Evolutionary conservation across 2,113 vertebrate genomes (phyloP).

Genomic region (Mionectes macconnelli): DNA sequence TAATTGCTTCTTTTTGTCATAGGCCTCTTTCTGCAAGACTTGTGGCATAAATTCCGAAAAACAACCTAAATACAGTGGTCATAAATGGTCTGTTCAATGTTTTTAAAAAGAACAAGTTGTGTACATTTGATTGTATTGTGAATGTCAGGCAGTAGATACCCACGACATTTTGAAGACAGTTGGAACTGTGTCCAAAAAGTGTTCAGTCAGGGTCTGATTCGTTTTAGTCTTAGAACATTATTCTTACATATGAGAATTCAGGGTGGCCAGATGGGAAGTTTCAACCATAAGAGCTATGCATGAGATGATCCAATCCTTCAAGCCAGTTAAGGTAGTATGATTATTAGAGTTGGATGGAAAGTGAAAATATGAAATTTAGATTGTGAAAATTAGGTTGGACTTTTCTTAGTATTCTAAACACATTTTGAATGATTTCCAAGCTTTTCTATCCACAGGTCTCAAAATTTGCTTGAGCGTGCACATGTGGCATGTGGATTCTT

Average conservation of each 20-base stretch:
- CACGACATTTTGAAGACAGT: not conserved
- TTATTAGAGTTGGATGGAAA: not conserved
- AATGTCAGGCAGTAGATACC: not conserved
- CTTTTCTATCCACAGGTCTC: not conserved
- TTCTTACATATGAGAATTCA: not conserved
- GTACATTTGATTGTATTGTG: not conserved
- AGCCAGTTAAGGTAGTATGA: not conserved
- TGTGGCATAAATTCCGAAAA: not conserved
- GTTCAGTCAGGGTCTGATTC: not conserved
- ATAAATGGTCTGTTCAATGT: not conserved
- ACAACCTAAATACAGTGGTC: not conserved
- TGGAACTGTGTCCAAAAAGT: not conserved
- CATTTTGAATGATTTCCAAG: not conserved
- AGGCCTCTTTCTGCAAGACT: not conserved
- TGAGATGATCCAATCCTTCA: not conserved
- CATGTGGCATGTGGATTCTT: not conserved
- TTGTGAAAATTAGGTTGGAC: not conserved
- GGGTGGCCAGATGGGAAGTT: not conserved
- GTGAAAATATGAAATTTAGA: too few relatives aligned
- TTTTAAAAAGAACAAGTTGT: not conserved
- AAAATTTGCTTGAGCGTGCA: not conserved
- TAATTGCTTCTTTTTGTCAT: not conserved
- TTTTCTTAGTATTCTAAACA: not conserved
- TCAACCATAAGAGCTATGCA: accelerated
- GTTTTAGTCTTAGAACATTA: not conserved